Evolutionary conservation across 2,888 invertebrate species (phyloP).

Genomic region (Leucophora obtusa): DNA sequence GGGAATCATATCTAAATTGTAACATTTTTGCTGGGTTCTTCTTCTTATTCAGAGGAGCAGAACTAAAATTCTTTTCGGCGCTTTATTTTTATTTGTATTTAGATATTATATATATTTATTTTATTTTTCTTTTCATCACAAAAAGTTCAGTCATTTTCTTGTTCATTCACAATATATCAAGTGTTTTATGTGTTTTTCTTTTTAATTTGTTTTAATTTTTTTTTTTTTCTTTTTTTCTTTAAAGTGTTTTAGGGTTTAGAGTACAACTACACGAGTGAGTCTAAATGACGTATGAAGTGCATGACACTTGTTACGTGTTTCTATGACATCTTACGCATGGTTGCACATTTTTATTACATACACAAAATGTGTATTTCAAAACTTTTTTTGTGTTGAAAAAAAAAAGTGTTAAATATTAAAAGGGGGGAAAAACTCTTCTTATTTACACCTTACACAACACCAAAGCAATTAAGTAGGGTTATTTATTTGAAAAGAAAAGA

Average conservation of each 20-base stretch:
- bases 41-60: too few species aligned
- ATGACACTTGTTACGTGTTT: constrained; percentile 67
- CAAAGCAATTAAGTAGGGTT: constrained; percentile 22
- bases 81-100: not conserved
- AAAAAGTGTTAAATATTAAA: constrained; percentile 60
- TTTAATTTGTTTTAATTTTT: constrained; percentile 9
- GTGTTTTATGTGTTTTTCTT: constrained; percentile 34
- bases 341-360: constrained; percentile 59
- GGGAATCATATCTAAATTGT: too few species aligned
- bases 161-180: constrained; percentile 35
- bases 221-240: not conserved
- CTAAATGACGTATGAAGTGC: constrained; percentile 65
- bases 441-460: constrained; percentile 21
- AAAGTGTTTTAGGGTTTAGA: constrained; percentile 44
- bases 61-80: not conserved
- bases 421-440: not conserved
- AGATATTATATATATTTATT: too few species aligned
- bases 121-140: not conserved
- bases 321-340: constrained; percentile 65
- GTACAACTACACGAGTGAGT: constrained; percentile 42
- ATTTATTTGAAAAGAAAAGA: too few species aligned
- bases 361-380: constrained; percentile 10
- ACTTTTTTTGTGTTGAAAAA: constrained; percentile 4
- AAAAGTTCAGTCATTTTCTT: constrained; percentile 50
- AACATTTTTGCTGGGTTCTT: not conserved